These are phyloP conservation scores for Nudaria mundana DNA, from an alignment of 2,888 invertebrate species.

Conservation along the genomic window DNA sequence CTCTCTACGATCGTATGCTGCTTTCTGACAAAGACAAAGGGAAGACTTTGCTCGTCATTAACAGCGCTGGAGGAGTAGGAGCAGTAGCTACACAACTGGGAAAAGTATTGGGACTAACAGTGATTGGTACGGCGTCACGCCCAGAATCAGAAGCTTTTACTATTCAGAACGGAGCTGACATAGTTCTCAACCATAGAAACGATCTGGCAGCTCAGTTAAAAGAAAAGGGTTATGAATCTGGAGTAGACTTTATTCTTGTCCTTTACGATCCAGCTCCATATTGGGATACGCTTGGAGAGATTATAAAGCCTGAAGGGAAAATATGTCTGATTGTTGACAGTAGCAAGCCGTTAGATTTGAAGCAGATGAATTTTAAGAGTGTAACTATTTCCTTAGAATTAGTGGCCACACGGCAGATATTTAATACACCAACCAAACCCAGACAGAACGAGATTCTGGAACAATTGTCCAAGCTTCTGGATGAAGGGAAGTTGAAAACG, in stretches of 20 bases:
- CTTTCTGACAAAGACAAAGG: conserved; percentile 63
- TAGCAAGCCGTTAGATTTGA: conserved; percentile 55
- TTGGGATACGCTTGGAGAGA: conserved; percentile 62
- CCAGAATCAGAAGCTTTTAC: conserved; percentile 55
- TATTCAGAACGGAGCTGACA: conserved; percentile 49
- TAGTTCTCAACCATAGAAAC: conserved; percentile 59
- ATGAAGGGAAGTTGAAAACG: conserved; percentile 49
- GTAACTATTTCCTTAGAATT: conserved; percentile 61
- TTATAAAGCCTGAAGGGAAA: conserved; percentile 63
- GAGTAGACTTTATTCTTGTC: conserved; percentile 63
- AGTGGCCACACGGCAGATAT: conserved; percentile 64
- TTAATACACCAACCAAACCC: conserved; percentile 59
- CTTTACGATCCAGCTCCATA: conserved; percentile 70
- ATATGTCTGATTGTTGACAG: conserved; percentile 69
- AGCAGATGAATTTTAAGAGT: conserved; percentile 62
- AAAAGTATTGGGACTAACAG: conserved; percentile 58
- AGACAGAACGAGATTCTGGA: conserved; percentile 57
- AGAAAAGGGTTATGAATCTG: conserved; percentile 49
- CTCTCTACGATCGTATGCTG: conserved; percentile 55
- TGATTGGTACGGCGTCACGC: conserved; percentile 68
- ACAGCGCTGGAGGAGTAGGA: conserved; percentile 71
- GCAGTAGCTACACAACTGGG: conserved; percentile 64
- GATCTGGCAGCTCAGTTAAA: conserved; percentile 56
- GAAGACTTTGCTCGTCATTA: conserved; percentile 61
- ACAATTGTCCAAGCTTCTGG: conserved; percentile 55